Evolutionary conservation across 2,888 invertebrate species (phyloP).

Genomic region (Habroteleia sp.): DNA sequence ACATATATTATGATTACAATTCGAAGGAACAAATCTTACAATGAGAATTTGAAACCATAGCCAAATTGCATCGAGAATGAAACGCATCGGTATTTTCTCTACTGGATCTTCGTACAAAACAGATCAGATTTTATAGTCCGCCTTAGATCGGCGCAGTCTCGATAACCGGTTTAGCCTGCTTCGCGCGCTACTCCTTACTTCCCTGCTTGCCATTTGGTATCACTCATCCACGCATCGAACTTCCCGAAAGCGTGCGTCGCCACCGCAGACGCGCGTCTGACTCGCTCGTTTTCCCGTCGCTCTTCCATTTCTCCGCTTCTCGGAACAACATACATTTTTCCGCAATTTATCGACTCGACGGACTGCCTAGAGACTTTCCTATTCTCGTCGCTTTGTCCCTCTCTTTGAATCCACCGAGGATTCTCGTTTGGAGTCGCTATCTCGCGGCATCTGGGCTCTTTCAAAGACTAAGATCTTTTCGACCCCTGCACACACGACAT

Average conservation of each 20-base stretch:
- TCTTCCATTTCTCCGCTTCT: conserved; percentile 1
- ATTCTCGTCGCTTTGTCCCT: conserved; percentile 11
- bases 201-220: conserved; percentile 33
- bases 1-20: no score
- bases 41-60: neutral
- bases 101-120: conserved; percentile 28
- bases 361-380: neutral
- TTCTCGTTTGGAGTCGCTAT: conserved; percentile 66
- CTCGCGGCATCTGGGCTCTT: conserved; percentile 78
- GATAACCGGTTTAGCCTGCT: conserved; percentile 42
- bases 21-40: no score
- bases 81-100: conserved; percentile 2
- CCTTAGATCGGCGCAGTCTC: conserved; percentile 42
- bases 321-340: conserved; percentile 28
- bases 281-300: neutral
- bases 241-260: conserved; percentile 31
- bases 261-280: conserved; percentile 2
- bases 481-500: conserved; percentile 67
- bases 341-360: conserved; percentile 16
- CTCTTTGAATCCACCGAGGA: conserved; percentile 7
- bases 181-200: conserved; percentile 14
- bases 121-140: conserved; percentile 52
- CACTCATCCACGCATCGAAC: conserved; percentile 41
- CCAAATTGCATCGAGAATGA: conserved; percentile 3
- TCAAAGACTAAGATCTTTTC: conserved; percentile 76